phyloP scores from a whole-genome alignment of 1,140 invertebrate genomes.

The Drosophila pseudoobscura region DNA sequence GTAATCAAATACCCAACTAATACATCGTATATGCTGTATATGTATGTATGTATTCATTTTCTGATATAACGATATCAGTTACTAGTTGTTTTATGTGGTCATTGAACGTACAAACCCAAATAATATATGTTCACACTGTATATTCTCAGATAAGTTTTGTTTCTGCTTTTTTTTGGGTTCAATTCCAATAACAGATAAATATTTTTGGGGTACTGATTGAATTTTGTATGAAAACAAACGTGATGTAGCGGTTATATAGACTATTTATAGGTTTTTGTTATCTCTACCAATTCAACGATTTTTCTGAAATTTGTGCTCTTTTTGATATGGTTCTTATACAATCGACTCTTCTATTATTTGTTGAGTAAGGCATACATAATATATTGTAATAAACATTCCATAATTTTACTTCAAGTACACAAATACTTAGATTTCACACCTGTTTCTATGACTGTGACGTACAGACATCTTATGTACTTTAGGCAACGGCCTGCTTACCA shows the following conservation, averaged over 20 bases:
- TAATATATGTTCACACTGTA: background rate
- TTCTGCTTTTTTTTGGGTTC: background rate
- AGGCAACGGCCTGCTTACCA: no score
- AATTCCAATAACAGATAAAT: conserved; percentile 13
- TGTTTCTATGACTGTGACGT: conserved; percentile 5
- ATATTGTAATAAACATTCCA: background rate
- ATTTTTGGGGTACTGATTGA: conserved; percentile 1
- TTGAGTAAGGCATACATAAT: background rate
- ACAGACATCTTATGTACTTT: background rate
- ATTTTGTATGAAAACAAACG: no score
- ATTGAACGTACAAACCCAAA: conserved; percentile 26
- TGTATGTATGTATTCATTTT: conserved; percentile 10
- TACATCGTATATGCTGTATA: conserved; percentile 11
- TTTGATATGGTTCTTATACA: no score
- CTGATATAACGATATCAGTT: conserved; percentile 31
- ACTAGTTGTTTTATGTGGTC: conserved; percentile 44
- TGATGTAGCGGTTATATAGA: no score
- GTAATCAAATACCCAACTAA: conserved; percentile 41
- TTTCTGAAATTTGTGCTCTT: no score
- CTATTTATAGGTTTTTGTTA: no score
- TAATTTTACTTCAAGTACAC: background rate
- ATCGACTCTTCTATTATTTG: background rate
- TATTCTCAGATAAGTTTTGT: conserved; percentile 8
- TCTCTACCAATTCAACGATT: no score
- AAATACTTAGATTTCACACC: conserved; percentile 15